Evolutionary conservation across 2,113 vertebrate species (phyloP).

Genomic region (Clarias macrocephalus): DNA sequence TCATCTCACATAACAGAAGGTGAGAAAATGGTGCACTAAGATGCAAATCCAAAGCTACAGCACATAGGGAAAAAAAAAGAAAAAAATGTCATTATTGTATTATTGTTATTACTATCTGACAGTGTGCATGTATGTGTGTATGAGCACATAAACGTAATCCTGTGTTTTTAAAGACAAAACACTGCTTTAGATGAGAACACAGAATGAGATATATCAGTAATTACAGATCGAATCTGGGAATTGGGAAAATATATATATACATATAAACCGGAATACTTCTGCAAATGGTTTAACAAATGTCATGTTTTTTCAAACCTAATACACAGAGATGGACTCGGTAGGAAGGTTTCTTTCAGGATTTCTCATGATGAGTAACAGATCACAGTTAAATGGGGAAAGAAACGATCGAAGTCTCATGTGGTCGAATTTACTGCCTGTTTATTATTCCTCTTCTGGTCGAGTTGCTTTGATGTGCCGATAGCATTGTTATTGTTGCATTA

Average conservation of each 20-base stretch:
- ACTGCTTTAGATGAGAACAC: not conserved
- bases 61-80: not conserved
- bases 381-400: constrained; percentile 28
- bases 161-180: not conserved
- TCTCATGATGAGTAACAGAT: constrained; percentile 25
- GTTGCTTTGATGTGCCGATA: constrained; percentile 39
- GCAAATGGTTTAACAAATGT: not conserved
- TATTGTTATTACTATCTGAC: not conserved
- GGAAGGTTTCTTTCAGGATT: not conserved
- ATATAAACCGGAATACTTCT: not conserved
- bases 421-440: constrained; percentile 43
- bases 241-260: not conserved
- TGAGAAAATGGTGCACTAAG: not conserved
- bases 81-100: not conserved
- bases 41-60: not conserved
- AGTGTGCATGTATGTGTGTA: not conserved
- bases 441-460: constrained; percentile 39
- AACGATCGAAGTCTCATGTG: constrained; percentile 26
- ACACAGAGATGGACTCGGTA: not conserved
- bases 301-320: not conserved
- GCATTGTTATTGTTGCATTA: constrained; percentile 51
- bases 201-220: not conserved
- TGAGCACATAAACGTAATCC: not conserved
- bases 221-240: not conserved
- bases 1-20: not conserved